Conservation (phyloP, 2,888 invertebrate genomes). For the Nymphalis urticae region DNA sequence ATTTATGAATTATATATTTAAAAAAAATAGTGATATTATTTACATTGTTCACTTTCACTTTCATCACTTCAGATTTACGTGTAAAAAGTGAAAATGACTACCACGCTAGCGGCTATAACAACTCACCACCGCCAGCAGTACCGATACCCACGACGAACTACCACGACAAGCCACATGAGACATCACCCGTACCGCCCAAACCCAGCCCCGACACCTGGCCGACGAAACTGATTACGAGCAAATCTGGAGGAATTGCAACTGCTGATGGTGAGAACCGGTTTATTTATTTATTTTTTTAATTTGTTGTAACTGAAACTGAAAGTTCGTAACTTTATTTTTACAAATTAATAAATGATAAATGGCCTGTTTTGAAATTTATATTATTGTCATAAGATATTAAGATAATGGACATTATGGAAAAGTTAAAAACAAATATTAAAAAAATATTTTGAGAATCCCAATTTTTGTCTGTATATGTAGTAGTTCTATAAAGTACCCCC, state of each 20-base stretch:
- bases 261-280: conserved; percentile 85
- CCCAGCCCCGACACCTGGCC: conserved; percentile 84
- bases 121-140: conserved; percentile 82
- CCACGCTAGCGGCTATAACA: conserved; percentile 78
- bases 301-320: too few species aligned
- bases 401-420: too few species aligned
- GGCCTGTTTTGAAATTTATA: too few species aligned
- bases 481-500: too few species aligned
- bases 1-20: too few species aligned
- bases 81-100: conserved; percentile 86
- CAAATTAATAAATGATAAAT: too few species aligned
- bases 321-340: too few species aligned
- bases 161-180: conserved; percentile 72
- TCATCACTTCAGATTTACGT: conserved; percentile 84
- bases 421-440: too few species aligned
- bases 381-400: too few species aligned
- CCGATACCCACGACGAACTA: conserved; percentile 73
- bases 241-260: conserved; percentile 91
- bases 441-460: too few species aligned
- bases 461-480: too few species aligned
- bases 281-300: too few species aligned
- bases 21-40: not conserved
- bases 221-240: conserved; percentile 84
- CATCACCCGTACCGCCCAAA: conserved; percentile 80
- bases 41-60: not conserved